Base-by-base conservation (phyloP, 2,797 vertebrate genomes). In the Poeciliopsis gracilis region DNA sequence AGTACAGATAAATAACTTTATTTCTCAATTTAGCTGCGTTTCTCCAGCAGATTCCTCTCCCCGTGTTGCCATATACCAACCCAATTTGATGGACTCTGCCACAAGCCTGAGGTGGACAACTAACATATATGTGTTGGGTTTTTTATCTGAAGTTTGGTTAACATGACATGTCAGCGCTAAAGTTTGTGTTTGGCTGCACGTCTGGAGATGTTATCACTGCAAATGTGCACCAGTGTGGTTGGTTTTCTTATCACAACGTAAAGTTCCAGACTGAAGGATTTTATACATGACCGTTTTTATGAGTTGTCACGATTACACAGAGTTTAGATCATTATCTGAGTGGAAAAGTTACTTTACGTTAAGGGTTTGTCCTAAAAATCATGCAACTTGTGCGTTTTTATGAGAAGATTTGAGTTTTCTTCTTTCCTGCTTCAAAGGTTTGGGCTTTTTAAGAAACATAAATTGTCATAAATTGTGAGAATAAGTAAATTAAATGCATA, bases 111-210 rank as follows among this genome's bases (percentile, higher is more conserved):
- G 72, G 61, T 33, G 63, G 84, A 74, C 85, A 90, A 81, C 87
- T 79, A 74, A 82, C 81, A 73, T 72, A 51, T 2, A 1, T 76
- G 79, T n/a, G 77, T 7, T 2, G 38, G 28, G 38, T 75, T 79
- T 69, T 77, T 51, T 67, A 45, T 25, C 73, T 79, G 80, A 83
- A 77, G 82, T 89, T 86, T 86, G 81, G 79, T 81, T 76, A 53
- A 76, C 72, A 67, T 75, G 86, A 55, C 25, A 41, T 16, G 16
- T 72, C 72, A 25, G 55, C 18, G 15, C 33, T 12, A 0, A 57
- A 86, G 78, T 38, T 75, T 2, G 72, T 49, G 49, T 45, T 80
- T 84, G 86, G 25, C 20, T 41, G 69, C 41, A 77, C 45, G 36
- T 77, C 72, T 67, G 6, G 45, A 84, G 83, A 82, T 77, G 69